A percentile compares a stretch with the other conserved stretches of the same genome.
phyloP scores from a whole-genome alignment of 2,113 vertebrate species.

The Eurypyga helias region DNA sequence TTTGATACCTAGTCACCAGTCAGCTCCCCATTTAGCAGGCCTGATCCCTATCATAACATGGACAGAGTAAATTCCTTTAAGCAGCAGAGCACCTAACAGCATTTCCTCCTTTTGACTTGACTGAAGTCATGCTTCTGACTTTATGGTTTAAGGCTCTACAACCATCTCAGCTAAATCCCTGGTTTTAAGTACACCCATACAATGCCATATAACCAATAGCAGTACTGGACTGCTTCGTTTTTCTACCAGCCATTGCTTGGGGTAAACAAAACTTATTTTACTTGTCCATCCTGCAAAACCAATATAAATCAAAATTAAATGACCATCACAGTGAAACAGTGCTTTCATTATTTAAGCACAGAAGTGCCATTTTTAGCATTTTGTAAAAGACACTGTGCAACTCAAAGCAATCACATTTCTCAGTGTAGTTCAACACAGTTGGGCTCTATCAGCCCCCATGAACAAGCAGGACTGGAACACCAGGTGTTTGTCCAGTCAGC shows the following conservation, averaged over 20 bases:
- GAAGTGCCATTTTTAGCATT: neutral
- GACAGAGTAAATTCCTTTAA: neutral
- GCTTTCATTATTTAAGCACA: neutral
- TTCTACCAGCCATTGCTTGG: neutral
- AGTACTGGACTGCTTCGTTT: neutral
- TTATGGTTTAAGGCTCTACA: neutral
- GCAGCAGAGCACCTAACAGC: neutral
- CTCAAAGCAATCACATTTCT: neutral
- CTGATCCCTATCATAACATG: neutral
- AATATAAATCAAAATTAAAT: neutral
- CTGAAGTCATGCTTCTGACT: neutral
- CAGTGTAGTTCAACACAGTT: neutral
- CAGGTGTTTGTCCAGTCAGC: neutral
- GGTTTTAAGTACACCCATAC: neutral
- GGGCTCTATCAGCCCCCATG: neutral
- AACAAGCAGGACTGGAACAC: neutral
- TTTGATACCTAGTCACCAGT: neutral
- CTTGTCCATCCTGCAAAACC: neutral
- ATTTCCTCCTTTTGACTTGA: neutral
- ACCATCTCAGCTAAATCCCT: neutral
- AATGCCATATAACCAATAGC: fast-evolving
- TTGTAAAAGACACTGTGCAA: neutral
- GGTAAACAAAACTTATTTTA: neutral
- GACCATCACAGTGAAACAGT: neutral
- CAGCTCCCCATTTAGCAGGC: neutral